Conservation (phyloP, 2,113 vertebrate genomes). For the Willisornis vidua region DNA sequence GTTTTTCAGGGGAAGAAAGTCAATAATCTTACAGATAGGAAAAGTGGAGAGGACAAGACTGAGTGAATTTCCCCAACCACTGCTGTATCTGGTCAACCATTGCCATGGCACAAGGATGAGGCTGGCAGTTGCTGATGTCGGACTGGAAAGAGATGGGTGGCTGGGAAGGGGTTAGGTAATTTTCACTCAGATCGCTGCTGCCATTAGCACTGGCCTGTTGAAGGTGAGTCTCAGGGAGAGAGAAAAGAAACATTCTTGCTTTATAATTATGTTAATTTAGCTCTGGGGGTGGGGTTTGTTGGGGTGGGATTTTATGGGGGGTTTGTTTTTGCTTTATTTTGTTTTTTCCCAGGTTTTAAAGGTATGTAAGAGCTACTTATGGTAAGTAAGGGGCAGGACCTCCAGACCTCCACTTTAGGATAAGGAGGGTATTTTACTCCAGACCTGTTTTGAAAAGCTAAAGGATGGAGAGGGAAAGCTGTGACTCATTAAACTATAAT, state of each 20-base stretch:
- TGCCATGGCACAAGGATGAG: background rate
- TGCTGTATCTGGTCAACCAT: background rate
- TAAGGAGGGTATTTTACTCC: background rate
- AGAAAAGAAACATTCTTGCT: background rate
- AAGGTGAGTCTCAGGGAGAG: background rate
- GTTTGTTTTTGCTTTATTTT: background rate
- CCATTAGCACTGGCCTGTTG: background rate
- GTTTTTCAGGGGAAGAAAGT: background rate
- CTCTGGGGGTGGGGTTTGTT: fast-evolving
- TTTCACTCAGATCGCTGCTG: background rate
- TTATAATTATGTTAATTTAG: background rate
- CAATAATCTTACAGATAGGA: background rate
- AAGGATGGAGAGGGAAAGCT: background rate
- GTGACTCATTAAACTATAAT: background rate
- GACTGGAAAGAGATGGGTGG: background rate
- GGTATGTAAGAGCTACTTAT: background rate
- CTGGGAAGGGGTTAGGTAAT: background rate
- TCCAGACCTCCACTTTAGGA: background rate
- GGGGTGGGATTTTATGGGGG: background rate
- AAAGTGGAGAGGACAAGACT: background rate
- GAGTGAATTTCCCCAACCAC: background rate
- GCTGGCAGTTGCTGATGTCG: background rate
- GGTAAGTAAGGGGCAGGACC: background rate
- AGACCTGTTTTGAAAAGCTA: background rate
- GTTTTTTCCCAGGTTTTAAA: background rate